Evolutionary conservation across 2,113 vertebrate species (phyloP).

Genomic region (Echinops telfairi): DNA sequence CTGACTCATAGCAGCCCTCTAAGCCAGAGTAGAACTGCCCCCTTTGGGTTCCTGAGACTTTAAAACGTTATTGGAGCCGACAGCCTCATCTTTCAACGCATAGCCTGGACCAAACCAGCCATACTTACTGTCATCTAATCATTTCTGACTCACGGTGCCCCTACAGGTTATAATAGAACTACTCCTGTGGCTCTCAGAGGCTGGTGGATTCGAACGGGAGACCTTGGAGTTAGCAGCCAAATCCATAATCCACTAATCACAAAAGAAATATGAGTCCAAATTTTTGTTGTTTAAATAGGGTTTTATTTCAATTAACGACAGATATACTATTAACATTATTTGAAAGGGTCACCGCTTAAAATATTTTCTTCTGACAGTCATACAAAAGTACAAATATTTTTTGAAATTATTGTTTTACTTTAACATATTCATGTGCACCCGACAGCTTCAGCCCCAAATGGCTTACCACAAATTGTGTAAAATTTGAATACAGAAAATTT

Average conservation of each 20-base stretch:
- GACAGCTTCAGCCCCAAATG: constrained; percentile 9
- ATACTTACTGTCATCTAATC: no score
- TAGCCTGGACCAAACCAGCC: no score
- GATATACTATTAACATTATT: background rate
- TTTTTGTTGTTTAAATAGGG: background rate
- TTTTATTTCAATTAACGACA: constrained; percentile 27
- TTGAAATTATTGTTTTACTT: constrained; percentile 23
- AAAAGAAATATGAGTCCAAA: background rate
- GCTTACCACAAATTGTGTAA: constrained; percentile 16
- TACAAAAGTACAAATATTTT: constrained; percentile 5
- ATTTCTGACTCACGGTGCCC: no score
- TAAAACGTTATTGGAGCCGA: no score
- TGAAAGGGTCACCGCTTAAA: background rate
- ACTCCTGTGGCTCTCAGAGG: no score
- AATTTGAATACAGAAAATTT: constrained; percentile 29
- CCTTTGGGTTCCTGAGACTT: background rate
- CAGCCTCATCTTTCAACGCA: background rate
- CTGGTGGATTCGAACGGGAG: no score
- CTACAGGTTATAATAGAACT: no score
- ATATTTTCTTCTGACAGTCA: constrained; percentile 16
- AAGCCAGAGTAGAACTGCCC: background rate
- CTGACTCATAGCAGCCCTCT: background rate
- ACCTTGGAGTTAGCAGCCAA: no score
- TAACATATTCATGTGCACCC: constrained; percentile 18
- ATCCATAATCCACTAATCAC: background rate